Percentiles rank a stretch among this genome's conserved stretches.
phyloP scores from a whole-genome alignment of 2,113 vertebrate genomes.

The Equus przewalskii region DNA sequence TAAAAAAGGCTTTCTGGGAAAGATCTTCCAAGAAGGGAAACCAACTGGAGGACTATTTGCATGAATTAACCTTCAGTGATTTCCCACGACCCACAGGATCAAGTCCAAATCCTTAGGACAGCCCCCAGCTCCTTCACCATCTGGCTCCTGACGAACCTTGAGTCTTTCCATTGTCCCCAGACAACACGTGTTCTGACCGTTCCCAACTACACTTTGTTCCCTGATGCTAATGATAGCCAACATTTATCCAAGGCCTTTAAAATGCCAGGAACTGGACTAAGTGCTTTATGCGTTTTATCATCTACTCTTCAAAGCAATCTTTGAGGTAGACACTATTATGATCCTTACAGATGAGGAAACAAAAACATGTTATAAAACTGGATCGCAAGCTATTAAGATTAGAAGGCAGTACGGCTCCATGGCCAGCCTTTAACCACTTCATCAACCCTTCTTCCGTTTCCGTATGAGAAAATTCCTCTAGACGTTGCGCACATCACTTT shows the following conservation, averaged over 20 bases:
- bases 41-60: constrained; percentile 40
- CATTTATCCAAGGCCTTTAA: constrained; percentile 48
- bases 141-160: constrained; percentile 64
- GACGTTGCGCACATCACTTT: neutral
- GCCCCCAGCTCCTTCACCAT: constrained; percentile 58
- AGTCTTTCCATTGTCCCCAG: constrained; percentile 62
- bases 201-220: constrained; percentile 65
- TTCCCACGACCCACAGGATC: constrained; percentile 71
- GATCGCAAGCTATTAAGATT: constrained; percentile 15
- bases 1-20: neutral
- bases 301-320: constrained; percentile 56
- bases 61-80: constrained; percentile 65
- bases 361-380: constrained; percentile 46
- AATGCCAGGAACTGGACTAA: constrained; percentile 23
- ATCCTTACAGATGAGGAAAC: constrained; percentile 45
- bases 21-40: constrained; percentile 31
- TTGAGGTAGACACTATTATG: neutral
- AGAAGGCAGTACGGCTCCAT: neutral
- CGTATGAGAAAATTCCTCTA: neutral
- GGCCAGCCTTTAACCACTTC: neutral
- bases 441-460: neutral
- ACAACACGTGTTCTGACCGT: constrained; percentile 32
- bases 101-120: constrained; percentile 55
- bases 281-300: neutral
- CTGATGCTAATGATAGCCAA: constrained; percentile 38